Percentiles rank a stretch among this genome's conserved stretches.
These are phyloP conservation scores for Troilus luridus DNA, from an alignment of 2,888 invertebrate species.

Conservation along the genomic window DNA sequence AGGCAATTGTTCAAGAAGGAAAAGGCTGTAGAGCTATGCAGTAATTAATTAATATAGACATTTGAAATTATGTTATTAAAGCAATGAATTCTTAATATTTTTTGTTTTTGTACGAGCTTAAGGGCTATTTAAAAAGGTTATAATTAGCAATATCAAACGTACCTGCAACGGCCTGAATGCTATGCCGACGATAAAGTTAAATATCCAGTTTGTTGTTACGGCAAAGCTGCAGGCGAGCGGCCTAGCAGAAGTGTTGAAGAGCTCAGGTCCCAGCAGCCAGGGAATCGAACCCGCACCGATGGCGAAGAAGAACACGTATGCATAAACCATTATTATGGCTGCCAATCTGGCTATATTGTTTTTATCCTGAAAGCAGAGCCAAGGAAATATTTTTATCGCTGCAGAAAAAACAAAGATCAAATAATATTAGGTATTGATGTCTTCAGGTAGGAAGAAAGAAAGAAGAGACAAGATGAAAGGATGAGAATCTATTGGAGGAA, in stretches of 20 bases:
- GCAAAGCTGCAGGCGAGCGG: conserved; percentile 90
- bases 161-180: conserved; percentile 81
- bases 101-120: too few species aligned
- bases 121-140: too few species aligned
- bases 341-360: conserved; percentile 77
- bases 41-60: too few species aligned
- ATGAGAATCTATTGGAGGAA: too few species aligned
- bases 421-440: too few species aligned
- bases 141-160: conserved; percentile 66
- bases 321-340: conserved; percentile 82
- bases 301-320: conserved; percentile 90
- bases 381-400: background rate
- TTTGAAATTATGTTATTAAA: too few species aligned
- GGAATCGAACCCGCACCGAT: conserved; percentile 94
- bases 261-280: conserved; percentile 91
- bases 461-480: too few species aligned
- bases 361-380: conserved; percentile 65
- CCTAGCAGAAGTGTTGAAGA: conserved; percentile 86
- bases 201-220: conserved; percentile 88
- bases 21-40: too few species aligned
- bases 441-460: too few species aligned
- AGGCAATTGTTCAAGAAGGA: too few species aligned
- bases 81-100: too few species aligned
- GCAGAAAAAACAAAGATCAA: too few species aligned
- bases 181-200: conserved; percentile 85